A percentile compares a stretch with the other conserved stretches of the same genome.
phyloP scores from a whole-genome alignment of 2,797 vertebrate genomes.

The Tenualosa thibaudeaui region DNA sequence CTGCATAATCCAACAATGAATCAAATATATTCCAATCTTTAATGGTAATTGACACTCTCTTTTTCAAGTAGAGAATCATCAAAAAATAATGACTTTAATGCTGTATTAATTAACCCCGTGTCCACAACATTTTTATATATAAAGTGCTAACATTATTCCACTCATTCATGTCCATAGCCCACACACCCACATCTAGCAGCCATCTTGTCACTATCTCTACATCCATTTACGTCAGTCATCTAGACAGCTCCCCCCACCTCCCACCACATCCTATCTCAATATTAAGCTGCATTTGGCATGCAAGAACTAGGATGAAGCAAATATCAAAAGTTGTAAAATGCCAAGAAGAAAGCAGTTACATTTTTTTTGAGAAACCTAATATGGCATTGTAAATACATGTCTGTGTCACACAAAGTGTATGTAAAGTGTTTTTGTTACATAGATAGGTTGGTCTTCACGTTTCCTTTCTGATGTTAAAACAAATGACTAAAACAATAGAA shows the following conservation, averaged over 20 bases:
- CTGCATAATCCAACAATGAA: neutral
- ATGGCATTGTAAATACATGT: neutral
- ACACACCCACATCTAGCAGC: constrained; percentile 52
- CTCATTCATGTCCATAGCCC: constrained; percentile 10
- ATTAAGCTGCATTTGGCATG: constrained; percentile 27
- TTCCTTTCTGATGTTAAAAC: neutral
- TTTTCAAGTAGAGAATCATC: neutral
- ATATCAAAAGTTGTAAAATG: constrained; percentile 9
- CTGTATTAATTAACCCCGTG: neutral
- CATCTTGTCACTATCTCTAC: constrained; percentile 68
- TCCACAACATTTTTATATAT: neutral
- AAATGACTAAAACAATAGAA: neutral
- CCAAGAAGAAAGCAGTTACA: neutral
- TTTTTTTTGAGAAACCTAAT: neutral
- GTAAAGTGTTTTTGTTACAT: too few species aligned
- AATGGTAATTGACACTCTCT: neutral
- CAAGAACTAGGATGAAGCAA: neutral
- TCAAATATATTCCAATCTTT: neutral
- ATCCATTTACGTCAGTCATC: constrained; percentile 66
- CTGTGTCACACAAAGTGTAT: neutral
- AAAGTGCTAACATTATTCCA: neutral
- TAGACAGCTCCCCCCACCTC: constrained; percentile 57
- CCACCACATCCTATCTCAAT: constrained; percentile 46
- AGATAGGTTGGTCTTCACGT: neutral
- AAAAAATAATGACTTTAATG: neutral